Base-by-base conservation (phyloP, 2,113 vertebrate species). In the Pleuronectes platessa region DNA sequence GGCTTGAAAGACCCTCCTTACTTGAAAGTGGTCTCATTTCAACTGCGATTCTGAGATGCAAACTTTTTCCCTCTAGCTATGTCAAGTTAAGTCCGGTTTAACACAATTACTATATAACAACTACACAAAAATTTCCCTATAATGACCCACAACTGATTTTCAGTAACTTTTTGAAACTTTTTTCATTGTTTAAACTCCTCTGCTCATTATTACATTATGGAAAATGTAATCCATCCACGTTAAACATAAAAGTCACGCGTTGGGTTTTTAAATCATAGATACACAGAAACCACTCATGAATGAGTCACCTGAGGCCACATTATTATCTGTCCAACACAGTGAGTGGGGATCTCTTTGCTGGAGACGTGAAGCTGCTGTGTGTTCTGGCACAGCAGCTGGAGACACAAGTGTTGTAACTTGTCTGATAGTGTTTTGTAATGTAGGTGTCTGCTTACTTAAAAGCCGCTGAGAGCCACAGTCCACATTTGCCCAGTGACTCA, bases 1-100 rank as follows among this genome's bases (percentile, higher is more conserved):
- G n/a, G 20, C 6, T 47, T 24, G 13, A 35, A 71, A 0, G 54
- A 78, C 26, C 72, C 67, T 79, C 81, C 84, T 81, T 13, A 72
- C 7, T 21, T 14, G 20, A 24, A 42, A 64, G 4, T 74, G 68
- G 61, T 64, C 23, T 70, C 73, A 66, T 66, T 20, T 21, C 31
- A 31, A 23, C 17, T 73, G 67, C 18, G 10, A 67, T 62, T 45
- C 27, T 4, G 2, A 0, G 12, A 59, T 6, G 17, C 24, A 13
- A 13, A 42, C 11, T 59, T 18, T 1, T 49, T 17, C 18, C 17
- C 5, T 49, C 15, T 49, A 6, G 4, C 14, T 35, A 42, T 17
- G 14, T 10, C 9, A 8, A 17, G 5, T 10, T 13, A 8, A 49
- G 26, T 62, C 14, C 4, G 27, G 6, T 61, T 4, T 55, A 0